Evolutionary conservation across 2,797 vertebrate species (phyloP).

Genomic region (Mus spretus): DNA sequence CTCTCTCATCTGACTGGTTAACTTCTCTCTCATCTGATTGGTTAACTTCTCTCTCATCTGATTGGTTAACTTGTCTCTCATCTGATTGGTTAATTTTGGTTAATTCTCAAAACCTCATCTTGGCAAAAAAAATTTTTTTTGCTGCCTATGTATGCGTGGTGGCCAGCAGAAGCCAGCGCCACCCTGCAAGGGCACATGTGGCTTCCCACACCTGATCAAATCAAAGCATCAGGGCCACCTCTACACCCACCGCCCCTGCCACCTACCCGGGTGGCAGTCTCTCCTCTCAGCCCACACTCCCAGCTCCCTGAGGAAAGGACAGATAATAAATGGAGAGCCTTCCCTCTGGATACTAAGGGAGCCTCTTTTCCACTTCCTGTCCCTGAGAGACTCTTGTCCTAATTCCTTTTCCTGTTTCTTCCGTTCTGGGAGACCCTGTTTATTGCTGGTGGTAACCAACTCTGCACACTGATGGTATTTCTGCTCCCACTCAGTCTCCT

Average conservation of each 20-base stretch:
- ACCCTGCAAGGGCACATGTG: too few relatives aligned
- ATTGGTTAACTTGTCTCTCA: too few relatives aligned
- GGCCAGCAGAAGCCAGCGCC: too few relatives aligned
- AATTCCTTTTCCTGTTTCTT: slow-evolving; percentile 61
- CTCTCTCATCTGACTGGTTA: too few relatives aligned
- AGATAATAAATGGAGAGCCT: background rate
- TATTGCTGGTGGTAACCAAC: slow-evolving; percentile 57
- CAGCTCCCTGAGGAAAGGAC: background rate
- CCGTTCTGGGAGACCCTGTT: slow-evolving; percentile 24
- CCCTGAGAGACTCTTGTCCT: slow-evolving; percentile 54
- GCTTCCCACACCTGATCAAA: background rate
- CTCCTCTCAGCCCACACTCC: background rate
- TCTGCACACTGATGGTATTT: slow-evolving; percentile 6
- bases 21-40: too few relatives aligned
- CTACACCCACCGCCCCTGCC: background rate
- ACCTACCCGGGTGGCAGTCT: background rate
- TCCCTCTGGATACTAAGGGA: background rate
- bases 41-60: too few relatives aligned
- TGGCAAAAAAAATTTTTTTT: too few relatives aligned
- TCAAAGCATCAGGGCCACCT: background rate
- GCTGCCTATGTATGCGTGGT: too few relatives aligned
- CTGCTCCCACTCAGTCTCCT: background rate
- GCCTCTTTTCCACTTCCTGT: background rate
- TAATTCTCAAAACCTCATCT: too few relatives aligned
- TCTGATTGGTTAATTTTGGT: too few relatives aligned